Conservation (phyloP, 2,113 vertebrate genomes). For the Caranx ignobilis region DNA sequence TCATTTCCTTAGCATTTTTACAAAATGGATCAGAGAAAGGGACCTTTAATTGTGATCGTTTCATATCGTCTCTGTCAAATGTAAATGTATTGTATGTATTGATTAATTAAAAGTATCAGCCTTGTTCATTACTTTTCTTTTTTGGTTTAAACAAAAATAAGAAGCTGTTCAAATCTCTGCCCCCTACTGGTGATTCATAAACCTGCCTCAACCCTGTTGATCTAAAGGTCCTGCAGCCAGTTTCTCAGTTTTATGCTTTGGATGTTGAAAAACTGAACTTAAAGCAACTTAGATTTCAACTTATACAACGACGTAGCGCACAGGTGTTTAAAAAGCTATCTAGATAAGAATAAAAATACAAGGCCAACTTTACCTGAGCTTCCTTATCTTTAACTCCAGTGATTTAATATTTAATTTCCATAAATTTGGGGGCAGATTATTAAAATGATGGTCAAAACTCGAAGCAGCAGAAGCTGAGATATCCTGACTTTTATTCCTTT, state of each 20-base stretch:
- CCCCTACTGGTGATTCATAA: constrained; percentile 15
- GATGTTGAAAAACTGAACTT: neutral
- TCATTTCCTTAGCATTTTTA: neutral
- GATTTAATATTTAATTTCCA: neutral
- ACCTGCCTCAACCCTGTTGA: neutral
- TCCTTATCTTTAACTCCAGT: neutral
- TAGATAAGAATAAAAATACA: neutral
- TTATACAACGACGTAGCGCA: neutral
- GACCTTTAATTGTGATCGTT: neutral
- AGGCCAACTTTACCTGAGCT: neutral
- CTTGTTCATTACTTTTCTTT: neutral
- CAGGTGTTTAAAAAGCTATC: neutral
- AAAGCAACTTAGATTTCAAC: neutral
- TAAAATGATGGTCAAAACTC: neutral
- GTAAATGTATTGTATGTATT: neutral
- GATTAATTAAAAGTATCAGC: neutral
- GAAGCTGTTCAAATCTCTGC: constrained; percentile 20
- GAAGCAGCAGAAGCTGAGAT: neutral
- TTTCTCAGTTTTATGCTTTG: neutral
- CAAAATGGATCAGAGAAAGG: neutral
- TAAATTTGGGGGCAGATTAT: neutral
- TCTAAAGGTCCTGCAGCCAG: neutral
- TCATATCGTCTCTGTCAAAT: neutral
- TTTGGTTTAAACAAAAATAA: neutral
- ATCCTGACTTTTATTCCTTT: neutral